Conservation (phyloP, 2,113 vertebrate genomes). For the Peromyscus maniculatus region DNA sequence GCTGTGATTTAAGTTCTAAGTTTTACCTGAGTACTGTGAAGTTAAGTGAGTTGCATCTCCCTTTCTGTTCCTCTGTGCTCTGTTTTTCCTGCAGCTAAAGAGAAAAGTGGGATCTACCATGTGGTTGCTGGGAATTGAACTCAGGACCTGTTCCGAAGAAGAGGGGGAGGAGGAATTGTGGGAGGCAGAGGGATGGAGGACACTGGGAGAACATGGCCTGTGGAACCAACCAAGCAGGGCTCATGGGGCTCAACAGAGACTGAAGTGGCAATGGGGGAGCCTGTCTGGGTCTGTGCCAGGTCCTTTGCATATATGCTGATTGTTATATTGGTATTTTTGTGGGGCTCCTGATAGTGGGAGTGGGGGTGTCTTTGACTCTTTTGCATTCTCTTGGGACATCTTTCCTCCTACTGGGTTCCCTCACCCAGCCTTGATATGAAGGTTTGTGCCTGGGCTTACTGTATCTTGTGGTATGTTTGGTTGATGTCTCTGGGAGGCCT, state of each 20-base stretch:
- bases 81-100: neutral
- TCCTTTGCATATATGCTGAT: neutral
- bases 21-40: neutral
- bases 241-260: neutral
- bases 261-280: neutral
- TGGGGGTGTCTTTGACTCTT: neutral
- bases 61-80: slow-evolving; percentile 25
- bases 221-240: neutral
- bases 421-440: neutral
- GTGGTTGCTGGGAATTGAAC: neutral
- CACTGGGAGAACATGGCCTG: neutral
- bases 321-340: neutral
- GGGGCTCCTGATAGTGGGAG: neutral
- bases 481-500: neutral
- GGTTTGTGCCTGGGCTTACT: neutral
- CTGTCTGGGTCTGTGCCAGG: neutral
- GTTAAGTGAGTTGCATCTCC: neutral
- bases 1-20: neutral
- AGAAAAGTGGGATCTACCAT: neutral
- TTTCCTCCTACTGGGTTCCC: neutral
- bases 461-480: neutral
- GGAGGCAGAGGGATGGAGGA: neutral
- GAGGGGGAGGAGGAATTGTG: neutral
- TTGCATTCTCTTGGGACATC: neutral
- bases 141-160: neutral